Evolutionary conservation across 2,113 vertebrate genomes (phyloP), one percentile per base, ranked within the genome.

Genomic region (Plestiodon gilberti): DNA sequence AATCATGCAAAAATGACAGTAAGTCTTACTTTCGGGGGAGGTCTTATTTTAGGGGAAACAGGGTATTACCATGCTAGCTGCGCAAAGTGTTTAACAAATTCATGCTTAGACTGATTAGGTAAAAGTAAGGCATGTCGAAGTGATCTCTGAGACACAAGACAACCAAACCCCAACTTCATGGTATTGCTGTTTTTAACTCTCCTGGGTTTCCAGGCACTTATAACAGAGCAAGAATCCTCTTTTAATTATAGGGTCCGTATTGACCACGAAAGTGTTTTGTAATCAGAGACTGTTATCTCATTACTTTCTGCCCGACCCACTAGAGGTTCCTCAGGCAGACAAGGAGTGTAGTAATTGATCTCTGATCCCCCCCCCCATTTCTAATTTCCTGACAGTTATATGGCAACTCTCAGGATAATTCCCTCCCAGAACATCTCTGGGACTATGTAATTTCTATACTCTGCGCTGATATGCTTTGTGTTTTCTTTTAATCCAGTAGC

Each of bases 201-300:
- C 33, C 28, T n/a, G 40, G 33, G 38, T 74, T 17, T 48, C 62
- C 48, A 33, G 38, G n/a, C 6, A 2, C 76, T 65, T 69, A 62
- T 38, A 6, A 55, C 61, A 11, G 10, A 0, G 75, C 71, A 82
- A 71, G 81, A 89, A 81, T 81, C 64, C 38, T 79, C 76, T 79
- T 52, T 22, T 13, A 76, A 35, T 57, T 74, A 74, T 76, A 84
- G 22, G 69, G 43, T 64, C 73, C 43, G 67, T 20, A 84, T 74
- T 88, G 82, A 83, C 87, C 81, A 79, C 38, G 48, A 30, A 83
- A 78, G 75, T 83, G 64, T 78, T 88, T 88, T 78, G 55, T 83
- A 71, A 83, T 82, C 75, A 78, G 38, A 62, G 67, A n/a, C 74
- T 78, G 35, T 78, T 88, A 88, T 71, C 81, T 83, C 62, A 74